Base-by-base conservation (phyloP, 1,140 invertebrate genomes). In the Lordiphosa collinella region DNA sequence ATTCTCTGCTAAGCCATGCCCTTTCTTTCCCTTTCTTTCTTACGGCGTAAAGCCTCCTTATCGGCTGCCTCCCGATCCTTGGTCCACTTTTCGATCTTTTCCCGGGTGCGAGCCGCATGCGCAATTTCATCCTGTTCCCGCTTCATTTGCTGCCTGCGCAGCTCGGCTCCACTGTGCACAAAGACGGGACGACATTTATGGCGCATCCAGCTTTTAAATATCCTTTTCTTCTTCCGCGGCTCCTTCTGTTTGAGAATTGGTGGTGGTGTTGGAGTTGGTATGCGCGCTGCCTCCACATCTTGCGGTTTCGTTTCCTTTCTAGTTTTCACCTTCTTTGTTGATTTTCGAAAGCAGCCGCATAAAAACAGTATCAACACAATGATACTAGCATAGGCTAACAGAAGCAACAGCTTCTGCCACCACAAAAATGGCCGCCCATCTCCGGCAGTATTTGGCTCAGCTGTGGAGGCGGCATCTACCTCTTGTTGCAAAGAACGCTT, bases 61-160 rank as follows among this genome's bases (percentile, higher is more conserved):
- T 13, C n/a, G 9, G 32, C 8, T 14, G 55, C 29, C 18, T 75
- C 40, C 5, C 71, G 56, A 4, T 56, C 65, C 9, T 36, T 40
- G 0, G 53, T 67, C 75, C 75, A 80, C 32, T 59, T 36, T 0
- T 44, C 48, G 16, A 80, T 51, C n/a, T 62, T 75, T 0, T 32
- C 5, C 16, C 40, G 47, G 0, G 54, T 56, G 7, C 47, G 43
- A 7, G 41, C 56, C 1, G 61, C 48, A 32, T 50, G 63, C 0
- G 54, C 4, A 0, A 12, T 25, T 8, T 70, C 32, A 7, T 43
- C 46, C n/a, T 34, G 40, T 18, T 37, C 52, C 11, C 52, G 41
- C n/a, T 47, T 54, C 0, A 13, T 1, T 13, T 54, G 48, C 10
- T 53, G 56, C 5, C 50, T 57, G 3, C 48, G 38, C 9, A 72